These are phyloP conservation scores for Falco rusticolus DNA, from an alignment of 2,797 vertebrate genomes.

Conservation along the genomic window DNA sequence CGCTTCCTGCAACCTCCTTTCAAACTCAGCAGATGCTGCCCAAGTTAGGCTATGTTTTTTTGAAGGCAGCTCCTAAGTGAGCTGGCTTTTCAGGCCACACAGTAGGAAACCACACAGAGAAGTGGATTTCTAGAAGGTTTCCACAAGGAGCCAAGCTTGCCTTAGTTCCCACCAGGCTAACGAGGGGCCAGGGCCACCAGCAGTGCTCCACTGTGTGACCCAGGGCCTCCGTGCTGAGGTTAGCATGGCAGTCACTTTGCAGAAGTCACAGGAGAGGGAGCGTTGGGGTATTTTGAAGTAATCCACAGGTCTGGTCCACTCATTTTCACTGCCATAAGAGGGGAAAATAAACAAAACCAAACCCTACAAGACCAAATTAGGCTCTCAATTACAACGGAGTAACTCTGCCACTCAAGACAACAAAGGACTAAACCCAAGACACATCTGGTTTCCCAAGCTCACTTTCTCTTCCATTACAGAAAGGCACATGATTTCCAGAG, in stretches of 20 bases:
- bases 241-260: background rate
- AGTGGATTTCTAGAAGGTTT: background rate
- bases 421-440: background rate
- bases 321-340: background rate
- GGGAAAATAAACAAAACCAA: background rate
- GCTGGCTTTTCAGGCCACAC: background rate
- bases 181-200: background rate
- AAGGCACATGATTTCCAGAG: background rate
- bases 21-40: background rate
- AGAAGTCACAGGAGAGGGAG: background rate
- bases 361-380: background rate
- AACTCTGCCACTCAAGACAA: background rate
- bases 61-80: background rate
- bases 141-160: background rate
- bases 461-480: background rate
- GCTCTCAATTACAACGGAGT: background rate
- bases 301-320: background rate
- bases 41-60: background rate
- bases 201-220: background rate
- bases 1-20: background rate
- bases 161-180: background rate
- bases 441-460: background rate
- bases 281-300: background rate
- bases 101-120: background rate
- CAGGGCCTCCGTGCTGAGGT: background rate